Conservation (phyloP, 2,888 invertebrate species). For the Eupithecia centaureata region DNA sequence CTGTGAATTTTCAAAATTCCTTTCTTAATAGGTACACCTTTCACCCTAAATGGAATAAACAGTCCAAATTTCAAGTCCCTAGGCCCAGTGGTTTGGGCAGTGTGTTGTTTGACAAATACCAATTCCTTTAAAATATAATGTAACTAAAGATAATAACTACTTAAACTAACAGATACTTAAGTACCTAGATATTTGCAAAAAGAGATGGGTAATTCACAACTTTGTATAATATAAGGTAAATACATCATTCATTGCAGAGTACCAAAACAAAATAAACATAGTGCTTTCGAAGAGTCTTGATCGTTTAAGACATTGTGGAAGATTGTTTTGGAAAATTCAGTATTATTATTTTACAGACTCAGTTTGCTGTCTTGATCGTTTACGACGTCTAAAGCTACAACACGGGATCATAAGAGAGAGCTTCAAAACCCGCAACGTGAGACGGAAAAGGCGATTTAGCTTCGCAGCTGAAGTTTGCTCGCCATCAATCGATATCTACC, state of each 20-base stretch:
- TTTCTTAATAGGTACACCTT: too few relatives aligned
- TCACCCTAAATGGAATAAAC: too few relatives aligned
- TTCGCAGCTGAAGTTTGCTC: conserved; percentile 13
- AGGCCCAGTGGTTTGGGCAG: too few relatives aligned
- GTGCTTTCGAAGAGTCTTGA: background rate
- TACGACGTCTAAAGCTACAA: background rate
- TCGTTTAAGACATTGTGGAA: background rate
- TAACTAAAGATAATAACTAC: too few relatives aligned
- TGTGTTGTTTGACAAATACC: too few relatives aligned
- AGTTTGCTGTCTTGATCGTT: conserved; percentile 2
- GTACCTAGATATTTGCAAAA: background rate
- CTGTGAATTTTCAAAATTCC: too few relatives aligned
- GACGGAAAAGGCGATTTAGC: conserved; percentile 12
- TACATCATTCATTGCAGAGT: background rate
- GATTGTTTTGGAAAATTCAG: background rate
- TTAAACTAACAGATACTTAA: background rate
- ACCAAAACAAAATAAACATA: background rate
- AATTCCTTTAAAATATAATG: too few relatives aligned
- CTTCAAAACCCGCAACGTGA: conserved; percentile 6
- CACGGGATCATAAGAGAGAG: background rate
- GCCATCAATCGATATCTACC: conserved; percentile 43
- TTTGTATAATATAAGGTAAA: background rate
- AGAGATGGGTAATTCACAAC: background rate
- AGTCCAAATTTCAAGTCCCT: too few relatives aligned
- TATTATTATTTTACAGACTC: conserved; percentile 1